Percentiles rank a stretch among this genome's conserved stretches.
Conservation (phyloP, 1,140 invertebrate species). For the Drosophila subpulchrella region DNA sequence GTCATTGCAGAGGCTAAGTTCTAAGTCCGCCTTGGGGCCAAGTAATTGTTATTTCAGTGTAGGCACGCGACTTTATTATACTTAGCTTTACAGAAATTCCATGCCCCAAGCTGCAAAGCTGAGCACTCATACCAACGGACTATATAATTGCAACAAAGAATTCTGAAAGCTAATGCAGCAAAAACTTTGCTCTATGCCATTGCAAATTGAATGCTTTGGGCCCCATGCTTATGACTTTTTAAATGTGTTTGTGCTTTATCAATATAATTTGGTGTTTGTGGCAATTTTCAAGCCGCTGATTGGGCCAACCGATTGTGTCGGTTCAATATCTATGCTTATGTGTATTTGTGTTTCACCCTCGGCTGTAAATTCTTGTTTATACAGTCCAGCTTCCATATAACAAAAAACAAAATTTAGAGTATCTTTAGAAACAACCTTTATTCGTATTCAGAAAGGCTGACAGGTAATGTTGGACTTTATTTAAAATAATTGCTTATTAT, state of each 20-base stretch:
- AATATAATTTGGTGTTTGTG: slow-evolving; percentile 74
- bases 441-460: too few species aligned
- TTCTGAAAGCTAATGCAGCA: slow-evolving; percentile 36
- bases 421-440: background rate
- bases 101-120: slow-evolving; percentile 31
- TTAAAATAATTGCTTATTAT: too few species aligned
- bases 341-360: slow-evolving; percentile 55
- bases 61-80: slow-evolving; percentile 60
- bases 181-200: slow-evolving; percentile 17
- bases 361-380: slow-evolving; percentile 69
- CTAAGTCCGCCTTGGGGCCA: slow-evolving; percentile 28
- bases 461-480: too few species aligned
- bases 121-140: slow-evolving; percentile 5
- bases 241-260: slow-evolving; percentile 78
- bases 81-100: slow-evolving; percentile 21
- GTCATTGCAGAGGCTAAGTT: slow-evolving; percentile 36
- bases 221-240: slow-evolving; percentile 63
- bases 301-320: slow-evolving; percentile 61
- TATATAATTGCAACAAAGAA: slow-evolving; percentile 47
- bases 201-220: slow-evolving; percentile 56
- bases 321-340: slow-evolving; percentile 24
- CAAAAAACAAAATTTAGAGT: background rate
- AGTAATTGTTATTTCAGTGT: slow-evolving; percentile 46
- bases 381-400: slow-evolving; percentile 1
- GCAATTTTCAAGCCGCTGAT: slow-evolving; percentile 69